Evolutionary conservation across 2,888 invertebrate genomes (phyloP).

Genomic region (Amphipoea lucens): DNA sequence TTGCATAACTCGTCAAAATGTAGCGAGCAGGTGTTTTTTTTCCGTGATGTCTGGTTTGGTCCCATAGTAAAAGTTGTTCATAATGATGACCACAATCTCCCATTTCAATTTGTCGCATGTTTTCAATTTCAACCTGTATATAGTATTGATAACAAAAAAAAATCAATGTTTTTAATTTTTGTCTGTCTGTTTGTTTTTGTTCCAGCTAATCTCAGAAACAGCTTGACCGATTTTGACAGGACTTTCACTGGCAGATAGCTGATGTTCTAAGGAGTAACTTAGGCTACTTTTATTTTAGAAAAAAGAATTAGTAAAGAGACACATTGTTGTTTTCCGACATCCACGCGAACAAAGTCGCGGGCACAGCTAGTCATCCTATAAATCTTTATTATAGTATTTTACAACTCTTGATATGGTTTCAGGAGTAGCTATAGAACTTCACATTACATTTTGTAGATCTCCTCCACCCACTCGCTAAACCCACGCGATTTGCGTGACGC

Average conservation of each 20-base stretch:
- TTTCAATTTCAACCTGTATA: no score
- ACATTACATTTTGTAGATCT: conserved; percentile 30
- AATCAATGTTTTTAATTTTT: no score
- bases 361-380: not conserved
- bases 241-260: not conserved
- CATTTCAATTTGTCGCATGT: no score
- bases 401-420: conserved; percentile 18
- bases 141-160: no score
- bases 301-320: not conserved
- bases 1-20: no score
- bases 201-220: not conserved
- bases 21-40: no score
- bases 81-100: no score
- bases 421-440: conserved; percentile 49
- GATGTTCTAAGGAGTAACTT: no score
- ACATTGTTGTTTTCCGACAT: not conserved
- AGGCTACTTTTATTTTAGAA: not conserved
- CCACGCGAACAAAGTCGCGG: not conserved
- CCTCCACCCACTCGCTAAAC: conserved; percentile 23
- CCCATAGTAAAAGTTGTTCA: no score
- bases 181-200: not conserved
- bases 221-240: not conserved
- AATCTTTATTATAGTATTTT: not conserved
- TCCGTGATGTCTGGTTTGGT: no score
- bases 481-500: conserved; percentile 49